Percentiles rank a stretch among this genome's conserved stretches.
phyloP scores from a whole-genome alignment of 2,113 vertebrate species.

The Melanerpes formicivorus region DNA sequence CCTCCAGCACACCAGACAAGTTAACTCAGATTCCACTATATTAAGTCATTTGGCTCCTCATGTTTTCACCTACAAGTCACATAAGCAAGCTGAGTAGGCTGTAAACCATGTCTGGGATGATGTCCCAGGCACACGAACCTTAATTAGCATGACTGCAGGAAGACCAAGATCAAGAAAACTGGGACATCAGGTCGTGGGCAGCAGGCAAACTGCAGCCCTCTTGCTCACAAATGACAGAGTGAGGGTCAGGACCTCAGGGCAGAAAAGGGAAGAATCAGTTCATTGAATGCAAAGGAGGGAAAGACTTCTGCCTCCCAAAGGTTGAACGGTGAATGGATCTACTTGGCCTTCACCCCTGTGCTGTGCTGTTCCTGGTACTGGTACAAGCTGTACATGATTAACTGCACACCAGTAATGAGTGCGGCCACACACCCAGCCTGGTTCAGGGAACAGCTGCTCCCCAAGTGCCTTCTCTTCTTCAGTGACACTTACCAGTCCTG shows the following conservation, averaged over 20 bases:
- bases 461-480: neutral
- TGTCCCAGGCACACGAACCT: neutral
- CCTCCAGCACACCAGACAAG: neutral
- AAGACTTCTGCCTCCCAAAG: slow-evolving; percentile 49
- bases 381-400: slow-evolving; percentile 21
- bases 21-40: neutral
- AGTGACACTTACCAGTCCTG: neutral
- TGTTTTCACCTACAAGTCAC: rapidly evolving
- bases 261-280: slow-evolving; percentile 42
- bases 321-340: slow-evolving; percentile 16
- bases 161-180: neutral
- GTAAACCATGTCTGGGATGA: neutral
- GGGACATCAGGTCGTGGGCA: neutral
- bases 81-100: neutral
- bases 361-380: rapidly evolving
- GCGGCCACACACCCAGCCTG: neutral
- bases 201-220: neutral
- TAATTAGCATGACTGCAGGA: neutral
- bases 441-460: neutral
- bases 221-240: neutral
- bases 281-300: slow-evolving; percentile 29
- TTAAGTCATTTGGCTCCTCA: neutral
- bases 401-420: neutral
- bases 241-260: neutral
- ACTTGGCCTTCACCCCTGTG: neutral